phyloP scores from a whole-genome alignment of 2,888 invertebrate species.

The Mallateleia sp. region DNA sequence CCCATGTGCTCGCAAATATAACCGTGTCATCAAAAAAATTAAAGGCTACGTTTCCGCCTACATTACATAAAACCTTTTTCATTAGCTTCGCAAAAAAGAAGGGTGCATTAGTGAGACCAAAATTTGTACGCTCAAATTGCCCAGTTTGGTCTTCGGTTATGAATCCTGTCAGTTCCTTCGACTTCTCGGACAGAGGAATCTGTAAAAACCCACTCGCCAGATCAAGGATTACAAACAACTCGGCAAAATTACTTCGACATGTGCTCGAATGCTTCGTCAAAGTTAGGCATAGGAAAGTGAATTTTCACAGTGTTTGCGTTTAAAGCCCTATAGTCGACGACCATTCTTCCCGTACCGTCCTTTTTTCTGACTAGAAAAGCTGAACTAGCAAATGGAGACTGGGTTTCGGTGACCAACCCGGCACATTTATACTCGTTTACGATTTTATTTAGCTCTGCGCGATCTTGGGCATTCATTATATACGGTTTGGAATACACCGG shows the following conservation, averaged over 20 bases:
- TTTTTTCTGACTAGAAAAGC: conserved; percentile 56
- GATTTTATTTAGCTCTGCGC: conserved; percentile 13
- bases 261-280: conserved; percentile 49
- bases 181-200: not conserved
- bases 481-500: conserved; percentile 40
- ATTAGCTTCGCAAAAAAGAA: not conserved
- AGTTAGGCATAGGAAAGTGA: conserved; percentile 49
- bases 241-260: not conserved
- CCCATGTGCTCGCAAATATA: not conserved
- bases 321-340: conserved; percentile 48
- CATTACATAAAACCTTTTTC: not conserved
- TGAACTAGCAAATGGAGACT: conserved; percentile 58
- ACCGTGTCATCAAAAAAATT: not conserved
- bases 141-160: not conserved
- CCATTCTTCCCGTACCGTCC: conserved; percentile 52
- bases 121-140: not conserved
- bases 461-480: conserved; percentile 40
- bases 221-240: not conserved
- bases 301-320: conserved; percentile 18
- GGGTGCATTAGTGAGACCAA: not conserved
- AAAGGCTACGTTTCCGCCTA: not conserved
- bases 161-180: not conserved
- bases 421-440: conserved; percentile 33
- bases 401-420: conserved; percentile 66
- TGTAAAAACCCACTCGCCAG: not conserved